Percentiles rank a stretch among this genome's conserved stretches.
phyloP scores from a whole-genome alignment of 2,113 vertebrate genomes.

The Anoplopoma fimbria region DNA sequence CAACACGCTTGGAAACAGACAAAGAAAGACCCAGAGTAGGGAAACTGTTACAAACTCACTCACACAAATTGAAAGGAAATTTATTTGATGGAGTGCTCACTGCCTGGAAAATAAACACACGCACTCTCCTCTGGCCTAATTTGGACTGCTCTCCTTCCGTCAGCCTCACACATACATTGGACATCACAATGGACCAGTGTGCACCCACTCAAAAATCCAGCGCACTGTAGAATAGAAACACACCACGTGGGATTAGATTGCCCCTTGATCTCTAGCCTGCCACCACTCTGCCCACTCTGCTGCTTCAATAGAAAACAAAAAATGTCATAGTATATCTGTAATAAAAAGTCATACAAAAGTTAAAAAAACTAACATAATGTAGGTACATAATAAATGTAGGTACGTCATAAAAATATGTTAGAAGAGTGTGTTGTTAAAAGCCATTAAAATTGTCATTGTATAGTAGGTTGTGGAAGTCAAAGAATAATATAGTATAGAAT shows the following conservation, averaged over 20 bases:
- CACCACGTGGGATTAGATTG: conserved; percentile 1
- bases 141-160: conserved; percentile 32
- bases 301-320: not conserved
- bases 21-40: conserved; percentile 4
- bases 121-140: conserved; percentile 28
- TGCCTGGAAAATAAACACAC: conserved; percentile 39
- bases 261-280: conserved; percentile 31
- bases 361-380: too few relatives aligned
- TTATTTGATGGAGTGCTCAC: conserved; percentile 6
- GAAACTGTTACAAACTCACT: conserved; percentile 19
- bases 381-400: too few relatives aligned
- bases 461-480: too few relatives aligned
- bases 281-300: conserved; percentile 23
- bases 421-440: too few relatives aligned
- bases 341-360: too few relatives aligned
- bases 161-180: conserved; percentile 18
- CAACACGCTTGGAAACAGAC: conserved; percentile 11
- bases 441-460: too few relatives aligned
- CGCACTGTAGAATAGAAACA: conserved; percentile 20
- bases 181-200: conserved; percentile 61
- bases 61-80: conserved; percentile 1
- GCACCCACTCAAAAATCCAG: conserved; percentile 47
- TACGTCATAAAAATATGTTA: too few relatives aligned
- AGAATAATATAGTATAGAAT: too few relatives aligned
- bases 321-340: too few relatives aligned